phyloP scores from a whole-genome alignment of 35 echinoderm and acorn worm genomes.

The Hemicentrotus pulcherrimus region DNA sequence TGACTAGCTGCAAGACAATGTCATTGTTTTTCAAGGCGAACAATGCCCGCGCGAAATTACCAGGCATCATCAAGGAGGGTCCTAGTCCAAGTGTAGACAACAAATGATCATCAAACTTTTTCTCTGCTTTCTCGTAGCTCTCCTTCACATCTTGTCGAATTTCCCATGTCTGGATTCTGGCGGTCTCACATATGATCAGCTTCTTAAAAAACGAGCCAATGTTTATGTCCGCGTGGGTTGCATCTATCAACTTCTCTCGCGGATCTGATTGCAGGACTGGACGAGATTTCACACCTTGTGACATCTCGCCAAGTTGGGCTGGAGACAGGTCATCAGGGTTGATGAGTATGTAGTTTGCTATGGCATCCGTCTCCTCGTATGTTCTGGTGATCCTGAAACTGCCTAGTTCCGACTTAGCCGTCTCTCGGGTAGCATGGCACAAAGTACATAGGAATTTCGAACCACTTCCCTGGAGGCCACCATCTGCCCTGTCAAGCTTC shows the following conservation, averaged over 20 bases:
- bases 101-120: conserved; percentile 30
- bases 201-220: conserved; percentile 62
- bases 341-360: conserved; percentile 18
- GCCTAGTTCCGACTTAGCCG: conserved; percentile 38
- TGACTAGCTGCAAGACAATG: background rate
- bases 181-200: conserved; percentile 52
- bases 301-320: conserved; percentile 32
- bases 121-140: conserved; percentile 30
- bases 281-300: conserved; percentile 36
- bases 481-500: conserved; percentile 48
- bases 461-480: conserved; percentile 62
- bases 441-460: conserved; percentile 53
- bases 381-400: conserved; percentile 5
- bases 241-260: conserved; percentile 41
- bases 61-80: conserved; percentile 61
- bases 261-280: conserved; percentile 34
- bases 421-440: conserved; percentile 28
- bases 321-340: conserved; percentile 50
- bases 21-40: background rate
- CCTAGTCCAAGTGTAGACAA: background rate
- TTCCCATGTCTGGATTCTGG: conserved; percentile 40
- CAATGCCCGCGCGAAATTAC: conserved; percentile 44
- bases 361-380: background rate
- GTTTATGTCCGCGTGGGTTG: conserved; percentile 66
- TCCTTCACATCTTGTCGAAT: background rate